Evolutionary conservation across 2,888 invertebrate genomes (phyloP).

Genomic region (Deilephila porcellus): DNA sequence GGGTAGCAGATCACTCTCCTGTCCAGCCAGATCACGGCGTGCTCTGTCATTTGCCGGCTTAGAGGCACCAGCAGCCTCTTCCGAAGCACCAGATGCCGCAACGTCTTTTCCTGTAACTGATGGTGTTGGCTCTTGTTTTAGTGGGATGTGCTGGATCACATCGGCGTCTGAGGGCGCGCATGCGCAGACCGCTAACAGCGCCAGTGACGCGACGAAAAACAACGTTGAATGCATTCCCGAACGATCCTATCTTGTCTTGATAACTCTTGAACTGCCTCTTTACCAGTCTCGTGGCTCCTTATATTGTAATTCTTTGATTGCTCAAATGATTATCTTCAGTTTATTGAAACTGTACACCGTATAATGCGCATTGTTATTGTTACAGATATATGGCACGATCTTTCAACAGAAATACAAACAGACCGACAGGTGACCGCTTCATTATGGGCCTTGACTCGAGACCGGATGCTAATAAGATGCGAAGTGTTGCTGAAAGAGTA

Average conservation of each 20-base stretch:
- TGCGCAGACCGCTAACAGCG: constrained; percentile 72
- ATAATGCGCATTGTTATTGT: constrained; percentile 64
- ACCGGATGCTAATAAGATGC: constrained; percentile 61
- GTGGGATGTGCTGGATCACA: constrained; percentile 76
- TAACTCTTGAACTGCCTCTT: constrained; percentile 51
- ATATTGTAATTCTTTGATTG: constrained; percentile 65
- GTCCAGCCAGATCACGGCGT: constrained; percentile 67
- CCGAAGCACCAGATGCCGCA: constrained; percentile 78
- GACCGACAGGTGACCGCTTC: constrained; percentile 58
- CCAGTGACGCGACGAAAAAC: constrained; percentile 75
- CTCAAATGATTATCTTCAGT: constrained; percentile 61
- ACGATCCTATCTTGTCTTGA: constrained; percentile 73
- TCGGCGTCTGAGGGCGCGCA: constrained; percentile 70
- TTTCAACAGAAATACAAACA: constrained; percentile 57
- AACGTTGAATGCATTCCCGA: constrained; percentile 76
- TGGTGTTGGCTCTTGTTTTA: constrained; percentile 74
- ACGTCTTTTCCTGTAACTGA: constrained; percentile 75
- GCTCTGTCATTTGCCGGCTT: constrained; percentile 51
- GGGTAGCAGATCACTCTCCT: constrained; percentile 74
- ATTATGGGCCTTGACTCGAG: constrained; percentile 62
- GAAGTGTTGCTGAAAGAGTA: constrained; percentile 61
- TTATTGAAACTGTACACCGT: constrained; percentile 67
- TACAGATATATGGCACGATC: constrained; percentile 66
- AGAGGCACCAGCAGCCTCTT: constrained; percentile 68
- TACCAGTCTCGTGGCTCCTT: constrained; percentile 47